Evolutionary conservation across 1,140 invertebrate species (phyloP), one percentile per base, ranked within the genome.

Genomic region (Saccostrea echinata): DNA sequence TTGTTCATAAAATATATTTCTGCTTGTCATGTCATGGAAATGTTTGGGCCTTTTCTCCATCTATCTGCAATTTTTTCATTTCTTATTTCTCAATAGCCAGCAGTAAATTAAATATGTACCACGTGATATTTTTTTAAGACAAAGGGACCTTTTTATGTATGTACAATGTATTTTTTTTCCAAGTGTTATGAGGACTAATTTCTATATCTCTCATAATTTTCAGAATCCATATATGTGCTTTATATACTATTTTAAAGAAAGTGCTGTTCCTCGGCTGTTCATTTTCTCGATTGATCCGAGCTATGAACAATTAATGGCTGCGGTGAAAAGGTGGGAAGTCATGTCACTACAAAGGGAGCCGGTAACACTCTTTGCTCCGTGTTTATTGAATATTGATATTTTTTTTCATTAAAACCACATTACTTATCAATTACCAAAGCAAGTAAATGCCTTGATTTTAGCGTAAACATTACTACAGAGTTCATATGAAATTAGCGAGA

Each of bases 381-480:
- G 24, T 24, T 76, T 76, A 33, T 76, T 76, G 68, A 76, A 30
- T 33, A 76, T 76, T 76, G 68, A 76, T 76, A 76, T 76, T 76
- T 76, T 71, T n/a, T 76, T 76, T 76, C 30, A 76, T 76, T 76
- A 76, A 76, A 76, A 76, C 68, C 68, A 76, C 68, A 76, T 76
- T 76, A 76, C 30, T 76, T 76, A 30, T 76, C 68, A 76, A 76
- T 76, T 76, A 76, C 13, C 68, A 76, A 76, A 76, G 30, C 68
- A 30, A 76, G 68, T 76, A 33, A 76, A 76, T 76, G 68, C 68
- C 24, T 76, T 76, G 68, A 76, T 76, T 76, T 76, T 13, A 30
- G 68, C 68, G 68, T 76, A 76, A 76, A 76, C 68, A 30, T 33
- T 30, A 30, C 16, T 76, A 30, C 68, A 33, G 68, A 76, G 68